Percentiles rank a stretch among this genome's conserved stretches.
These are phyloP conservation scores for Temnothorax ravouxi DNA, from an alignment of 2,888 invertebrate genomes.

Conservation along the genomic window DNA sequence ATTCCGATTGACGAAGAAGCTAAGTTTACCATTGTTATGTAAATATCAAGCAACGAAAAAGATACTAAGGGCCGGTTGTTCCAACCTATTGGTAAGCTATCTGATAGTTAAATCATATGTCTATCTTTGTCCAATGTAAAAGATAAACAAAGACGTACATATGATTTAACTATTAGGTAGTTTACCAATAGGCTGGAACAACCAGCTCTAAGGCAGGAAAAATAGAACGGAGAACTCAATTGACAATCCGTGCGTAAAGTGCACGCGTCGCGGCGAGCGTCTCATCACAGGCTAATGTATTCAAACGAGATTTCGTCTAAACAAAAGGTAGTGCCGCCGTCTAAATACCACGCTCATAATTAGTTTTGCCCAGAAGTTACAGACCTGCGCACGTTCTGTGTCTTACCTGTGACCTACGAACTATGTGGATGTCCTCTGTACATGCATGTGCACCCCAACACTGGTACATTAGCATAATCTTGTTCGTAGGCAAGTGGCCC, in stretches of 20 bases:
- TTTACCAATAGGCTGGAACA: too few species aligned
- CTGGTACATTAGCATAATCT: slow-evolving; percentile 79
- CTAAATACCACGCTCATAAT: slow-evolving; percentile 81
- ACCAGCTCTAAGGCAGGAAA: not conserved
- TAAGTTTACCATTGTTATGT: not conserved
- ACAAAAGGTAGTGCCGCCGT: slow-evolving; percentile 76
- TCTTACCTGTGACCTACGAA: slow-evolving; percentile 31
- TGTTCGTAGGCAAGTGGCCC: slow-evolving; percentile 76
- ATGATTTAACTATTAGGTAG: too few species aligned
- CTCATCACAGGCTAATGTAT: slow-evolving; percentile 74
- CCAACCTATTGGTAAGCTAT: too few species aligned
- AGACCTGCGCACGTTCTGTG: slow-evolving; percentile 57
- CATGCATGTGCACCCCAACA: slow-evolving; percentile 34
- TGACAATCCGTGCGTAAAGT: slow-evolving; percentile 35
- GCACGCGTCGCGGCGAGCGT: slow-evolving; percentile 27
- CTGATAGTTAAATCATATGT: too few species aligned
- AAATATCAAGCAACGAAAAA: not conserved
- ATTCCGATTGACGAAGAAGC: not conserved
- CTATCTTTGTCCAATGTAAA: too few species aligned
- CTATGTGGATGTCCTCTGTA: not conserved
- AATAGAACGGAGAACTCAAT: slow-evolving; percentile 34
- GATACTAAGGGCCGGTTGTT: too few species aligned
- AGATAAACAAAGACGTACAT: too few species aligned
- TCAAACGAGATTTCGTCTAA: slow-evolving; percentile 81
- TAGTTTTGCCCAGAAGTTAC: slow-evolving; percentile 82